phyloP scores from a whole-genome alignment of 2,888 invertebrate genomes.

The Hirtodrosophila alboralis region DNA sequence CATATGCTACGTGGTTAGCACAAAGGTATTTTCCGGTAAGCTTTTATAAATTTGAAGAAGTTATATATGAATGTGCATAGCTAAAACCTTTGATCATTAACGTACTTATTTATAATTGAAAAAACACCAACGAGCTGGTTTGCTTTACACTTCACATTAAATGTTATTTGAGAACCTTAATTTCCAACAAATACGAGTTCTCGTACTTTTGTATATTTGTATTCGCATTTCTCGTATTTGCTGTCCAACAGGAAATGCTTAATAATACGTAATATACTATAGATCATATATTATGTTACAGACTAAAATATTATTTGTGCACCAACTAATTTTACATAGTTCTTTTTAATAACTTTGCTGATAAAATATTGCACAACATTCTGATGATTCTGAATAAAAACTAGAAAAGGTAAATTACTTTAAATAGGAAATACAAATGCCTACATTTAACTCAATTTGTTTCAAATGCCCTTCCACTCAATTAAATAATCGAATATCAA shows the following conservation, averaged over 20 bases:
- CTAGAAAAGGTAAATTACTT: neutral
- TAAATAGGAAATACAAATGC: too few relatives aligned
- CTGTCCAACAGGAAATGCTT: slow-evolving; percentile 34
- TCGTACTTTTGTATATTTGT: slow-evolving; percentile 4
- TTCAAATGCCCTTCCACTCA: slow-evolving; percentile 14
- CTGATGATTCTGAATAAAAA: too few relatives aligned
- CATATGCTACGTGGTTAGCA: neutral
- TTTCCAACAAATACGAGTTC: slow-evolving; percentile 18
- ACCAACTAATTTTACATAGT: neutral
- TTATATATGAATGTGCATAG: too few relatives aligned
- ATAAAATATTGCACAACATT: too few relatives aligned
- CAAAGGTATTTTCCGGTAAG: slow-evolving; percentile 22
- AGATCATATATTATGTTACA: slow-evolving; percentile 29
- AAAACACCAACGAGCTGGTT: slow-evolving; percentile 1
- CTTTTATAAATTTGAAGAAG: too few relatives aligned
- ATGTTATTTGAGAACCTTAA: slow-evolving; percentile 43
- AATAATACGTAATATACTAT: slow-evolving; percentile 24
- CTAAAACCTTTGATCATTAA: slow-evolving; percentile 1
- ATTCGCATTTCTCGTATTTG: neutral
- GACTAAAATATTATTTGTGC: neutral
- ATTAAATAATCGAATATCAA: slow-evolving; percentile 12
- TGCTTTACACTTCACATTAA: slow-evolving; percentile 29
- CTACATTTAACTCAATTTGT: neutral
- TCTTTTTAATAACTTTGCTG: too few relatives aligned
- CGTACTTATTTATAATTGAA: slow-evolving; percentile 7